phyloP scores from a whole-genome alignment of 2,797 vertebrate species.

The Hypotaenidia philippensis region DNA sequence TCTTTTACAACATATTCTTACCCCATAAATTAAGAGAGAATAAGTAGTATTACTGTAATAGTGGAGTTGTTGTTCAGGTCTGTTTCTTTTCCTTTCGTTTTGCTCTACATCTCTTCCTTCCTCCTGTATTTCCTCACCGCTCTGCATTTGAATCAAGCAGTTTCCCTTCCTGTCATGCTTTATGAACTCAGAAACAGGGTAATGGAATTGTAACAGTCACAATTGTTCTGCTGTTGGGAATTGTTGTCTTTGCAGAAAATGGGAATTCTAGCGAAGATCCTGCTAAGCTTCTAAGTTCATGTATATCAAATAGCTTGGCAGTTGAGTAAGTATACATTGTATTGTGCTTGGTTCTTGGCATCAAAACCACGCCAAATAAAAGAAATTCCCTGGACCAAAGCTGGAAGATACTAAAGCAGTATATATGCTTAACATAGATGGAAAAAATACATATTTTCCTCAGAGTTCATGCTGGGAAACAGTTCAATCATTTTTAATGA shows the following conservation, averaged over 20 bases:
- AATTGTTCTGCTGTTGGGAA: not conserved
- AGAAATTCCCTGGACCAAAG: not conserved
- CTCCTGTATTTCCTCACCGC: not conserved
- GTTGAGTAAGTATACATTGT: not conserved
- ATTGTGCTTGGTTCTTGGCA: not conserved
- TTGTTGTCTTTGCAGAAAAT: not conserved
- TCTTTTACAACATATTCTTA: not conserved
- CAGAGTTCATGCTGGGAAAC: not conserved
- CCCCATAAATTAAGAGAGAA: not conserved
- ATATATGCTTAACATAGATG: not conserved
- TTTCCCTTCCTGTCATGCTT: not conserved
- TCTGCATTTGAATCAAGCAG: not conserved
- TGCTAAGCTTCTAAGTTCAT: not conserved
- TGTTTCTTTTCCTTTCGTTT: not conserved
- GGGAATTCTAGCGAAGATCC: not conserved
- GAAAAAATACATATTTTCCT: accelerated
- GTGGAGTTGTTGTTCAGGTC: not conserved
- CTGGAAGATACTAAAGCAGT: not conserved
- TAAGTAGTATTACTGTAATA: not conserved
- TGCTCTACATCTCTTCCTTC: not conserved
- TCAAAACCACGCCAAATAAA: not conserved
- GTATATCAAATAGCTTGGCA: not conserved
- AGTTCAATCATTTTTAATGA: not conserved
- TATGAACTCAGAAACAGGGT: not conserved
- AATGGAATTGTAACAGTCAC: not conserved